Evolutionary conservation across 2,113 vertebrate genomes (phyloP).

Genomic region (Malaclemys terrapin): DNA sequence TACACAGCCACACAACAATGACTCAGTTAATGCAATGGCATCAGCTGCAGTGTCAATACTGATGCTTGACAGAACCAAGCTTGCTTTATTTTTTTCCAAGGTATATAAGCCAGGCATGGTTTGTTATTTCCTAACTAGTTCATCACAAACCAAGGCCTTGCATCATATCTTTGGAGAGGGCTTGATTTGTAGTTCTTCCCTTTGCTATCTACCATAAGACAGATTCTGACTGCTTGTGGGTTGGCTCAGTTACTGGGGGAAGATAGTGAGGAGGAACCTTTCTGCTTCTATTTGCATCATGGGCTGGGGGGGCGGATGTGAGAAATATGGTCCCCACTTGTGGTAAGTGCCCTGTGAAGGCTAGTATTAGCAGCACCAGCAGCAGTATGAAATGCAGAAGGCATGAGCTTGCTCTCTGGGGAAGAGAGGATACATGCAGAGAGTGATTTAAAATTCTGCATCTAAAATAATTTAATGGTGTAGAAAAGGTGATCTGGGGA

Average conservation of each 20-base stretch:
- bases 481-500: not conserved
- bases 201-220: not conserved
- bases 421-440: too few species aligned
- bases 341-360: not conserved
- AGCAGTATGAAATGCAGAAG: not conserved
- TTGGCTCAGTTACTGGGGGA: fast-evolving
- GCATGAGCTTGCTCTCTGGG: not conserved
- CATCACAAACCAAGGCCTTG: not conserved
- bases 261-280: not conserved
- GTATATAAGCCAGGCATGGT: not conserved
- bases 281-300: not conserved
- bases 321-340: not conserved
- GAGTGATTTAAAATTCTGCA: not conserved
- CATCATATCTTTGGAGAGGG: not conserved
- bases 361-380: not conserved
- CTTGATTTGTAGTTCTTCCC: not conserved
- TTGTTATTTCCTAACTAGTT: not conserved
- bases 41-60: not conserved
- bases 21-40: not conserved
- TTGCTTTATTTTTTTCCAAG: not conserved
- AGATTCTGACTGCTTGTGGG: not conserved
- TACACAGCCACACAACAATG: fast-evolving
- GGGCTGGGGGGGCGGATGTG: not conserved
- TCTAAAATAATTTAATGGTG: not conserved
- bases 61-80: not conserved